Percentiles rank a stretch among this genome's conserved stretches.
phyloP scores from a whole-genome alignment of 2,797 vertebrate species.

The Chiroxiphia lanceolata region DNA sequence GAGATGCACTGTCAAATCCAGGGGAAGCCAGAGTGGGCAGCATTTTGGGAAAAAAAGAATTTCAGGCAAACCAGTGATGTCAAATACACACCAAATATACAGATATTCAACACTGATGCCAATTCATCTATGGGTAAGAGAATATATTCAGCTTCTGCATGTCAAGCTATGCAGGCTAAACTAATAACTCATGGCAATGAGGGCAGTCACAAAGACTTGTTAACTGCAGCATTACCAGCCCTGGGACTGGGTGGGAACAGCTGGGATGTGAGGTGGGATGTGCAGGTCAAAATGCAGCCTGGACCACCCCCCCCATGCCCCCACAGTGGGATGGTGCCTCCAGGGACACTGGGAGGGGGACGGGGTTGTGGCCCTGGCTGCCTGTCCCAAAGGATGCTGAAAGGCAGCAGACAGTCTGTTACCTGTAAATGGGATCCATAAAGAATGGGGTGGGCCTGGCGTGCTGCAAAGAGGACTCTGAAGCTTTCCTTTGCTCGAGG shows the following conservation, averaged over 20 bases:
- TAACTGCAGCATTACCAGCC: rapidly evolving
- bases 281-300: not conserved
- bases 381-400: not conserved
- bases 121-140: not conserved
- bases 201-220: not conserved
- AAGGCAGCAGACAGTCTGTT: conserved; percentile 50
- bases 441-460: conserved; percentile 97
- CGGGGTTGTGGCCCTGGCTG: not conserved
- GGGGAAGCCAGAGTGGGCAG: not conserved
- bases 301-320: not conserved
- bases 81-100: not conserved
- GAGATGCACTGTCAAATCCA: not conserved
- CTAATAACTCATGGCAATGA: rapidly evolving
- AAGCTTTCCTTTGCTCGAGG: conserved; percentile 81
- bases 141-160: not conserved
- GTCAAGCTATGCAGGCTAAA: not conserved
- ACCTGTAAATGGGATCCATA: conserved; percentile 99
- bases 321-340: not conserved
- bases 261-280: not conserved
- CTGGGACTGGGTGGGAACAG: not conserved
- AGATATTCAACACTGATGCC: not conserved
- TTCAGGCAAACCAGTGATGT: not conserved
- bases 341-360: not conserved
- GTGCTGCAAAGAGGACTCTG: conserved; percentile 92
- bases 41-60: not conserved